phyloP scores from a whole-genome alignment of 2,797 vertebrate species.

The Mormyrus hasselquistii region DNA sequence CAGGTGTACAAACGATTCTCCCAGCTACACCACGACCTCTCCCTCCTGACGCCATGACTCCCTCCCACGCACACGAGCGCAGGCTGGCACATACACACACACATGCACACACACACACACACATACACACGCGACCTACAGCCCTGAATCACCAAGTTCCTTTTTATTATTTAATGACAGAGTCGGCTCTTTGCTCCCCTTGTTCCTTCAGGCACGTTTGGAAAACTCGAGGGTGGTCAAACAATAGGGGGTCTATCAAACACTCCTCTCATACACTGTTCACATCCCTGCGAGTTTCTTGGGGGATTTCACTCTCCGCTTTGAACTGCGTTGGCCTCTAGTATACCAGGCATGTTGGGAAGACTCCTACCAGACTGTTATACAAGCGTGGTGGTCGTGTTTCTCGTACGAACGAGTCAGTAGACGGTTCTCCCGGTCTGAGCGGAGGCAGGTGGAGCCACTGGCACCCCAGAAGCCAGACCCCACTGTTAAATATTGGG shows the following conservation, averaged over 20 bases:
- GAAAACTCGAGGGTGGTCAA: constrained; percentile 22
- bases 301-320: constrained; percentile 7
- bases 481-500: neutral
- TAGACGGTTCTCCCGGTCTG: neutral
- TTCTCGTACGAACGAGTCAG: neutral
- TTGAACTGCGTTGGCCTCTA: neutral
- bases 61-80: neutral
- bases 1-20: neutral
- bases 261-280: neutral
- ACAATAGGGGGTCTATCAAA: constrained; percentile 19
- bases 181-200: constrained; percentile 11
- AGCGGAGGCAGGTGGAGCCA: neutral
- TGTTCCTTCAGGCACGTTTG: constrained; percentile 36
- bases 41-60: neutral
- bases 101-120: neutral
- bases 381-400: neutral
- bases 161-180: constrained; percentile 55
- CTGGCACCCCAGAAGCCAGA: neutral
- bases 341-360: neutral
- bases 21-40: neutral
- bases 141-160: constrained; percentile 64
- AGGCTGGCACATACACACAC: neutral
- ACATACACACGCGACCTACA: constrained; percentile 38
- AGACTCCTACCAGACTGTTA: neutral
- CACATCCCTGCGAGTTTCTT: neutral